Evolutionary conservation across 2,113 vertebrate species (phyloP).

Genomic region (Oryzias curvinotus): DNA sequence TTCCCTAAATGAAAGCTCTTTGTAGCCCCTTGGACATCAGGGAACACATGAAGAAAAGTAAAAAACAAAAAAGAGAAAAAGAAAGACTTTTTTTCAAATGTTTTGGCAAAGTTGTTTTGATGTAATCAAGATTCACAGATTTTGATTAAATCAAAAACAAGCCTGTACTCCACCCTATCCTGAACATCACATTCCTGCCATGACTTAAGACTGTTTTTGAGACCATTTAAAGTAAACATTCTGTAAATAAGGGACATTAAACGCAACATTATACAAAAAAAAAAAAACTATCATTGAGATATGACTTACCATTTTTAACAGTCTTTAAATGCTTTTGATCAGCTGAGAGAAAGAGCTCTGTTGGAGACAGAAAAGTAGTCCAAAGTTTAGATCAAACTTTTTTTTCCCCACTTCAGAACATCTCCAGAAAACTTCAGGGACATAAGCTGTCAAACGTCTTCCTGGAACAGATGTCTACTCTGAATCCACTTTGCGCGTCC

Average conservation of each 20-base stretch:
- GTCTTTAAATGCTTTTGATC: constrained; percentile 8
- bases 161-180: too few relatives aligned
- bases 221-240: not conserved
- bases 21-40: not conserved
- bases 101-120: too few relatives aligned
- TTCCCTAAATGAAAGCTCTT: constrained; percentile 43
- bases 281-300: not conserved
- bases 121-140: too few relatives aligned
- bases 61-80: not conserved
- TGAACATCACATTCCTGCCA: too few relatives aligned
- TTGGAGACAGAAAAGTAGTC: not conserved
- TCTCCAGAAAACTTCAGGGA: not conserved
- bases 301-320: constrained; percentile 64
- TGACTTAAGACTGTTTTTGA: too few relatives aligned
- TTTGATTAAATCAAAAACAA: too few relatives aligned
- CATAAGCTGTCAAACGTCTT: constrained; percentile 13
- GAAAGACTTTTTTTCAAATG: too few relatives aligned
- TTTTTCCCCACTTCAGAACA: too few relatives aligned
- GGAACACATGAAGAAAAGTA: not conserved
- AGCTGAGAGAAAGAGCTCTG: constrained; percentile 28
- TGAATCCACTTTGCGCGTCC: not conserved
- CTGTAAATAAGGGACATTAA: not conserved
- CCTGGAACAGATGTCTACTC: not conserved
- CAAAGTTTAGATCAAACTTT: not conserved
- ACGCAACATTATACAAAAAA: too few relatives aligned